Conservation (phyloP, 2,113 vertebrate genomes). For the Xiphophorus hellerii region DNA sequence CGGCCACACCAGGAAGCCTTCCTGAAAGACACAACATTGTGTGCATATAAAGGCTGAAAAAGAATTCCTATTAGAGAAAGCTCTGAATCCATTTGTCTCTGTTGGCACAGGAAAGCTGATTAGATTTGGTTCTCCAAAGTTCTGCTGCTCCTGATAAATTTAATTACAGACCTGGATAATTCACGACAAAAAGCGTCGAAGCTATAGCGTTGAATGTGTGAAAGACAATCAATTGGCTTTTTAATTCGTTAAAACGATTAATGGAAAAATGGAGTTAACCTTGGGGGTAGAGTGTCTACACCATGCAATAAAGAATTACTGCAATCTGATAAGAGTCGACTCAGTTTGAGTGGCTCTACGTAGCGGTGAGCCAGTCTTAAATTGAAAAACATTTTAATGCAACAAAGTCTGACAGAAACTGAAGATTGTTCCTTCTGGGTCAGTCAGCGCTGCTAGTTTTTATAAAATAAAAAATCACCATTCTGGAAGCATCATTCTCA, state of each 20-base stretch:
- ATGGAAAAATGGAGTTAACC: neutral
- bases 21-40: neutral
- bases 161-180: neutral
- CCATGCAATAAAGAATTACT: neutral
- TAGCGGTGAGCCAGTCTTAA: no score
- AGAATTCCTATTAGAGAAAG: constrained; percentile 1
- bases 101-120: constrained; percentile 11
- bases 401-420: no score
- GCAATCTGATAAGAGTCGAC: neutral
- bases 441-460: no score
- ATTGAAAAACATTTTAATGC: no score
- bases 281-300: no score
- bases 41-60: neutral
- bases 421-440: no score
- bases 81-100: constrained; percentile 12
- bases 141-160: neutral
- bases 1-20: neutral
- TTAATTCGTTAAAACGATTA: neutral
- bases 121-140: constrained; percentile 11
- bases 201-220: neutral
- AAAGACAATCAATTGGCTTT: neutral
- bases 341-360: no score
- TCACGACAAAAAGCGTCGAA: neutral
- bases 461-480: no score
- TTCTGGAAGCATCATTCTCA: no score